phyloP scores from a whole-genome alignment of 2,113 vertebrate species.

The Pseudolaguvia tuberculata region DNA sequence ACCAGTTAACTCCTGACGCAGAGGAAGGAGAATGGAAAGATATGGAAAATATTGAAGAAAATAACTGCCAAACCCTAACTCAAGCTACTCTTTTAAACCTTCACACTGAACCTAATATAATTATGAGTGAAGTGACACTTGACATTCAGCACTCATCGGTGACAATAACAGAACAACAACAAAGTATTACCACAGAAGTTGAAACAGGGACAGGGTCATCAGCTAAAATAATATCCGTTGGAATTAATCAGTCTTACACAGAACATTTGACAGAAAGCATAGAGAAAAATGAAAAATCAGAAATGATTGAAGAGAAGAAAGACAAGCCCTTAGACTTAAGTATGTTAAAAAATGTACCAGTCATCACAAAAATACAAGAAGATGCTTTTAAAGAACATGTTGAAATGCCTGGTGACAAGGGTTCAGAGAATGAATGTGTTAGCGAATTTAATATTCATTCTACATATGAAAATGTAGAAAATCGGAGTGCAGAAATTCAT shows the following conservation, averaged over 20 bases:
- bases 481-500: not conserved
- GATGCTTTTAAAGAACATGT: not conserved
- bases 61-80: not conserved
- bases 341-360: not conserved
- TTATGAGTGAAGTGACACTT: not conserved
- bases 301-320: not conserved
- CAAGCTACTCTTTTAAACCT: constrained; percentile 1
- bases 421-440: not conserved
- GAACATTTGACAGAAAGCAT: not conserved
- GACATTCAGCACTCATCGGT: not conserved
- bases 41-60: not conserved
- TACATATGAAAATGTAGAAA: not conserved
- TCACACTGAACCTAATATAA: not conserved
- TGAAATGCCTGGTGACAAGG: not conserved
- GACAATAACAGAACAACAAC: constrained; percentile 17
- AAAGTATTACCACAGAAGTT: not conserved
- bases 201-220: not conserved
- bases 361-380: not conserved
- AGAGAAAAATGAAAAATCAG: not conserved
- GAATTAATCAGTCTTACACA: not conserved
- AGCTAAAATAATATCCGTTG: not conserved
- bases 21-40: not conserved
- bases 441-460: not conserved
- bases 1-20: not conserved
- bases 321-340: not conserved